A percentile compares a stretch with the other conserved stretches of the same genome.
Conservation (phyloP, 2,888 invertebrate species). For the Lycaena phlaeas region DNA sequence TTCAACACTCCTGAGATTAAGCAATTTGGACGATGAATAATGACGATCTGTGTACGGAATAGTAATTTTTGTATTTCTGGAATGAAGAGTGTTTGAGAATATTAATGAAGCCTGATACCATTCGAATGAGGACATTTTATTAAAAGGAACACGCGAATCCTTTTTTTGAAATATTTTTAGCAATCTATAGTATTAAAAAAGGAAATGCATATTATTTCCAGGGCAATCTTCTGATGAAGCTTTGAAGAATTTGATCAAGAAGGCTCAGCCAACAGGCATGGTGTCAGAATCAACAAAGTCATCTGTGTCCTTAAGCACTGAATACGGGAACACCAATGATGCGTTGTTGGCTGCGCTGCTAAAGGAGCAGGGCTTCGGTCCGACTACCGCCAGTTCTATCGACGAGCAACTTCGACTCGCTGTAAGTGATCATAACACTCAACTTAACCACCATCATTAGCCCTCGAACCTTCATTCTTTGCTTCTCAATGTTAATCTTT, state of each 20-base stretch:
- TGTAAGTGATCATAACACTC: slow-evolving; percentile 49
- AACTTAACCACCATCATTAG: not conserved
- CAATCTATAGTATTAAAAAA: too few relatives aligned
- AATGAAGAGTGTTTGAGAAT: too few relatives aligned
- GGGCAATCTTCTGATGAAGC: slow-evolving; percentile 63
- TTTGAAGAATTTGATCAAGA: slow-evolving; percentile 49
- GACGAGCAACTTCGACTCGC: slow-evolving; percentile 72
- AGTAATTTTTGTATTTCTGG: too few relatives aligned
- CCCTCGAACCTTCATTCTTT: slow-evolving; percentile 9
- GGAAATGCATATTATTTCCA: too few relatives aligned
- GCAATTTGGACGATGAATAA: too few relatives aligned
- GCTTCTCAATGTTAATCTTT: slow-evolving; percentile 11
- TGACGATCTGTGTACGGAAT: too few relatives aligned
- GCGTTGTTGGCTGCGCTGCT: slow-evolving; percentile 79
- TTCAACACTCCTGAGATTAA: too few relatives aligned
- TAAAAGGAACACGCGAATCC: too few relatives aligned
- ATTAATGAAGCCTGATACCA: too few relatives aligned
- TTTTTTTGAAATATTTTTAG: too few relatives aligned
- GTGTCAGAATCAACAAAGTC: slow-evolving; percentile 54
- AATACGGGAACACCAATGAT: slow-evolving; percentile 77
- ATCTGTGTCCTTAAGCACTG: slow-evolving; percentile 59
- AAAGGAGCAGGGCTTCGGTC: slow-evolving; percentile 81
- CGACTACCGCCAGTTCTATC: slow-evolving; percentile 77
- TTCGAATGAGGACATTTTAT: too few relatives aligned
- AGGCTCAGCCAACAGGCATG: slow-evolving; percentile 46